These are phyloP conservation scores for Mimachlamys varia DNA, from an alignment of 2,888 invertebrate genomes.

Conservation along the genomic window DNA sequence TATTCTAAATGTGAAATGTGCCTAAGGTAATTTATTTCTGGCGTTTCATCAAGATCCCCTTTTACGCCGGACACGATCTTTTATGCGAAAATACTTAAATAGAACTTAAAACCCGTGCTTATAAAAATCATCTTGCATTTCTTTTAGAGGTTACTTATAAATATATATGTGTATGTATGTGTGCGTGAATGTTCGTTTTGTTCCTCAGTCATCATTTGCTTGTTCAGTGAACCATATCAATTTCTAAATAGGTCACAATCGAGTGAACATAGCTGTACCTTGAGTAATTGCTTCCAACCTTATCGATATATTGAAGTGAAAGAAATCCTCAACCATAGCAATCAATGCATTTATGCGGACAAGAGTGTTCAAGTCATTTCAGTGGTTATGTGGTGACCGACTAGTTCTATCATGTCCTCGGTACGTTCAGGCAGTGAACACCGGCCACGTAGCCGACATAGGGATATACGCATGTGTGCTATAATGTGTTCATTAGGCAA, in stretches of 20 bases:
- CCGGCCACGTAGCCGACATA: background rate
- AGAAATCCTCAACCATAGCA: constrained; percentile 31
- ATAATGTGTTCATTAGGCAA: constrained; percentile 16
- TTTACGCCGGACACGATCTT: background rate
- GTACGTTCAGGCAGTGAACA: background rate
- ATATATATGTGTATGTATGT: background rate
- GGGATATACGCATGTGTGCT: constrained; percentile 23
- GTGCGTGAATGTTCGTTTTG: background rate
- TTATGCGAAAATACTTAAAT: background rate
- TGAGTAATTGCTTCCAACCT: constrained; percentile 2
- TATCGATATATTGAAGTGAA: constrained; percentile 35
- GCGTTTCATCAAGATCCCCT: background rate
- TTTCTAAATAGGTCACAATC: constrained; percentile 27
- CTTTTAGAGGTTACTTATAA: background rate
- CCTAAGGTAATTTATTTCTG: background rate
- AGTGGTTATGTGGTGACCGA: background rate
- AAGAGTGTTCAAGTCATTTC: constrained; percentile 26
- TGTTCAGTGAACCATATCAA: constrained; percentile 26
- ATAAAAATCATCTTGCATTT: background rate
- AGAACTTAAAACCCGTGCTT: background rate
- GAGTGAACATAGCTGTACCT: constrained; percentile 21
- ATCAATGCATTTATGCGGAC: constrained; percentile 11
- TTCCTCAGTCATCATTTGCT: background rate
- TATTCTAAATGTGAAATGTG: background rate
- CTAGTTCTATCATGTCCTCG: constrained; percentile 1